These are phyloP conservation scores for Habropoda laboriosa DNA, from an alignment of 1,140 invertebrate genomes.

Conservation along the genomic window DNA sequence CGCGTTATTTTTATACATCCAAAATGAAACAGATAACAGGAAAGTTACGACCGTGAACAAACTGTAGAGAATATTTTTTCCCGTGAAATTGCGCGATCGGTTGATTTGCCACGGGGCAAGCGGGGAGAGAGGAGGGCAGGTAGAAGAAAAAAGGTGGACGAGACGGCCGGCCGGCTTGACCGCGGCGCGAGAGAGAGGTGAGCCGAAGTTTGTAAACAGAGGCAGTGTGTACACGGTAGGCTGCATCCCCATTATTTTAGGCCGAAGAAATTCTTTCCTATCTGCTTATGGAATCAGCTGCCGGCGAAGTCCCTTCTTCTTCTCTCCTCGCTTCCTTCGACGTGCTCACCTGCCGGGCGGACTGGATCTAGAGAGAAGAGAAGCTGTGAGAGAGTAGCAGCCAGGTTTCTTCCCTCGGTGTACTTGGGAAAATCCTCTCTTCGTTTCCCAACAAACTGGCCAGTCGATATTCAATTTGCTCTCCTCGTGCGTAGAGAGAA, in stretches of 20 bases:
- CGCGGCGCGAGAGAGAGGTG: constrained; percentile 14
- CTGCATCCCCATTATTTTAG: constrained; percentile 77
- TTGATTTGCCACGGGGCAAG: not conserved
- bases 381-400: not conserved
- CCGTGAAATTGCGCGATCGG: not conserved
- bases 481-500: constrained; percentile 37
- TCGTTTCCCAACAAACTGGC: constrained; percentile 39
- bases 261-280: constrained; percentile 73
- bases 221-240: constrained; percentile 72
- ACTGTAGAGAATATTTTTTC: not conserved
- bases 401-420: not conserved
- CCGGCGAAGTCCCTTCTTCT: constrained; percentile 57
- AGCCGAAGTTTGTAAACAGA: constrained; percentile 76
- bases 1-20: not conserved
- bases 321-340: constrained; percentile 37
- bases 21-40: not conserved
- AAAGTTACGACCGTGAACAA: not conserved
- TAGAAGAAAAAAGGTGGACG: constrained; percentile 1
- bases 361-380: constrained; percentile 6
- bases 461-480: constrained; percentile 60
- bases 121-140: not conserved
- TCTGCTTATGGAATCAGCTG: constrained; percentile 81
- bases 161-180: not conserved
- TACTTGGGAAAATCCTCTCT: constrained; percentile 56
- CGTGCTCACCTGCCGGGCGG: constrained; percentile 61